Percentiles rank a stretch among this genome's conserved stretches.
phyloP scores from a whole-genome alignment of 2,797 vertebrate species.

The Atherinosoma microstoma region DNA sequence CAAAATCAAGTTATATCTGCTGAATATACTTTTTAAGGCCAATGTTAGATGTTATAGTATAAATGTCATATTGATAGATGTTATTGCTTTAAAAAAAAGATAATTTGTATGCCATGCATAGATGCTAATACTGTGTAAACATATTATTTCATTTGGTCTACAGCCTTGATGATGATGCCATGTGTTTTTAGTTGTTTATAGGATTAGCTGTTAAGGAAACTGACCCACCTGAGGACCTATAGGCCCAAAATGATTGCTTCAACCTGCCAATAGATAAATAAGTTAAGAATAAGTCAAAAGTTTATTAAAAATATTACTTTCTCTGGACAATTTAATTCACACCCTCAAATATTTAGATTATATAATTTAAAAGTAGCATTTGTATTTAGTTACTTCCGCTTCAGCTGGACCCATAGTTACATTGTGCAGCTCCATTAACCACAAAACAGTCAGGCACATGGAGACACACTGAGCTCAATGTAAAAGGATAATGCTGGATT shows the following conservation, averaged over 20 bases:
- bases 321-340: background rate
- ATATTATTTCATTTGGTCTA: background rate
- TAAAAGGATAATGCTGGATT: conserved; percentile 55
- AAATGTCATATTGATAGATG: too few relatives aligned
- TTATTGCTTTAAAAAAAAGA: background rate
- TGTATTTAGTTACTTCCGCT: conserved; percentile 45
- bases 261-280: background rate
- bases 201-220: conserved; percentile 2
- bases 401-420: conserved; percentile 28
- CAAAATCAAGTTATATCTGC: too few relatives aligned
- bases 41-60: too few relatives aligned
- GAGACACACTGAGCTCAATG: conserved; percentile 21
- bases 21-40: too few relatives aligned
- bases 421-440: conserved; percentile 51
- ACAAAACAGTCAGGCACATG: conserved; percentile 35
- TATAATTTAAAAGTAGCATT: background rate
- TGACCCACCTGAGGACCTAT: background rate
- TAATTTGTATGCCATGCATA: background rate
- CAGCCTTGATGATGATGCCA: background rate
- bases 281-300: background rate
- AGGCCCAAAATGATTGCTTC: background rate
- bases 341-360: background rate
- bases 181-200: background rate
- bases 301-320: background rate
- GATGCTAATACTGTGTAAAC: background rate